Evolutionary conservation across 1,140 invertebrate genomes (phyloP).

Genomic region (Camponotus pennsylvanicus): DNA sequence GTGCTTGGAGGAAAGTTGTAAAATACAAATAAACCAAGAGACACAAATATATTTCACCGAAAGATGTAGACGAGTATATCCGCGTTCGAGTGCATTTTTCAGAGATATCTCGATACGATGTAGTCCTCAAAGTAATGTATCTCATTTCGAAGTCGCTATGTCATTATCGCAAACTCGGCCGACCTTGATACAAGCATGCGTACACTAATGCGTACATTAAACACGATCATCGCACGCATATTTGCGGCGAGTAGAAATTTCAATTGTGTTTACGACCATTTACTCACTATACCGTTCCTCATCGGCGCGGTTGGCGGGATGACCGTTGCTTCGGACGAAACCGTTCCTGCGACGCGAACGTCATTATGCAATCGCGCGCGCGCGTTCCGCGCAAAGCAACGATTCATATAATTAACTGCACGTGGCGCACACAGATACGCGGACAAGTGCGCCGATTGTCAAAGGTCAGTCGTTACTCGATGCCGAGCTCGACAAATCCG

Average conservation of each 20-base stretch:
- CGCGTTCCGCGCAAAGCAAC: slow-evolving; percentile 6
- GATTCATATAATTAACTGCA: slow-evolving; percentile 42
- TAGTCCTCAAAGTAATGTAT: neutral
- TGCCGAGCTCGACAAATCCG: neutral
- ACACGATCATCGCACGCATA: neutral
- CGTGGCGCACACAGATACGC: neutral
- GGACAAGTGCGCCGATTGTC: slow-evolving; percentile 31
- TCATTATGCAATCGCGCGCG: slow-evolving; percentile 41
- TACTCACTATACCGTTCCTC: slow-evolving; percentile 68
- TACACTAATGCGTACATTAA: neutral
- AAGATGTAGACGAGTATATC: neutral
- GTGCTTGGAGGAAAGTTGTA: neutral
- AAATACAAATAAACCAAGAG: neutral
- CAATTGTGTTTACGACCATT: slow-evolving; percentile 32
- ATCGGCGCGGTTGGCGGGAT: slow-evolving; percentile 25
- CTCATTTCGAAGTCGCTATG: neutral
- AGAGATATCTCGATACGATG: too few species aligned
- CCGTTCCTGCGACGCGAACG: slow-evolving; percentile 35
- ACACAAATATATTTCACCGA: neutral
- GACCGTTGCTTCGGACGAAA: slow-evolving; percentile 58
- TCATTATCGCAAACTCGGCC: neutral
- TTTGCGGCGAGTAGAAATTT: neutral
- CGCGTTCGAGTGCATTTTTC: neutral
- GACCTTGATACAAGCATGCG: too few species aligned
- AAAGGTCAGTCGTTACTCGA: slow-evolving; percentile 37